A percentile compares a stretch with the other conserved stretches of the same genome.
phyloP scores from a whole-genome alignment of 2,888 invertebrate genomes.

The Cremastobaeus sp. region DNA sequence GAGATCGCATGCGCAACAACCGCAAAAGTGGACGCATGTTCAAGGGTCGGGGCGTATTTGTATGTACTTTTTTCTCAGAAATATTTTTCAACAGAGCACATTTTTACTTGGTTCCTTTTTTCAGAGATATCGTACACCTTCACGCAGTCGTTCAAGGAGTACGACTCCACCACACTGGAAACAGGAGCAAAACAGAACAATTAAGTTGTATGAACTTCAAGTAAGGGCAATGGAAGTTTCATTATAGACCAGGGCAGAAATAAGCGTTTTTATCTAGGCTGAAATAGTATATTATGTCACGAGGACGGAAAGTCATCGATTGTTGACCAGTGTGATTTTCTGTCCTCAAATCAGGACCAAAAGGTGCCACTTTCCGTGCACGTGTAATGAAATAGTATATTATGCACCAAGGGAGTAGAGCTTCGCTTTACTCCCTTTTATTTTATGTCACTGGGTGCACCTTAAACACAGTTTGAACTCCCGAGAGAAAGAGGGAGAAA shows the following conservation, averaged over 20 bases:
- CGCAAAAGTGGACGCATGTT: slow-evolving; percentile 88
- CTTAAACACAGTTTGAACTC: too few species aligned
- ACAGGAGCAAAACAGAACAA: slow-evolving; percentile 90
- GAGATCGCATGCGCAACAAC: slow-evolving; percentile 76
- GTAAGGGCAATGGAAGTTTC: too few species aligned
- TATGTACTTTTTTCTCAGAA: slow-evolving; percentile 79
- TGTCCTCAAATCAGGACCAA: too few species aligned
- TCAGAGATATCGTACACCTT: slow-evolving; percentile 91
- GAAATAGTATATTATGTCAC: not conserved
- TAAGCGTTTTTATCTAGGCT: not conserved
- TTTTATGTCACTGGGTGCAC: too few species aligned
- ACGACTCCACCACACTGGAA: slow-evolving; percentile 97
- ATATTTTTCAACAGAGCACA: not conserved
- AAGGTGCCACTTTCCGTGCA: too few species aligned
- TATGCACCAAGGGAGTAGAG: too few species aligned
- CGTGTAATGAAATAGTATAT: too few species aligned
- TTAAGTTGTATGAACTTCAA: slow-evolving; percentile 90
- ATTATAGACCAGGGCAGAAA: not conserved
- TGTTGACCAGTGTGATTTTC: too few species aligned
- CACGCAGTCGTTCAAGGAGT: slow-evolving; percentile 89
- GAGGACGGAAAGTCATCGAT: too few species aligned
- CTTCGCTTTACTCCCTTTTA: too few species aligned
- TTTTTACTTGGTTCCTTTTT: slow-evolving; percentile 26
- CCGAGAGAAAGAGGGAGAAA: too few species aligned
- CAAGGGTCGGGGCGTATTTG: slow-evolving; percentile 94